These are phyloP conservation scores for Myotis davidii DNA, from an alignment of 2,113 vertebrate species.

Conservation along the genomic window DNA sequence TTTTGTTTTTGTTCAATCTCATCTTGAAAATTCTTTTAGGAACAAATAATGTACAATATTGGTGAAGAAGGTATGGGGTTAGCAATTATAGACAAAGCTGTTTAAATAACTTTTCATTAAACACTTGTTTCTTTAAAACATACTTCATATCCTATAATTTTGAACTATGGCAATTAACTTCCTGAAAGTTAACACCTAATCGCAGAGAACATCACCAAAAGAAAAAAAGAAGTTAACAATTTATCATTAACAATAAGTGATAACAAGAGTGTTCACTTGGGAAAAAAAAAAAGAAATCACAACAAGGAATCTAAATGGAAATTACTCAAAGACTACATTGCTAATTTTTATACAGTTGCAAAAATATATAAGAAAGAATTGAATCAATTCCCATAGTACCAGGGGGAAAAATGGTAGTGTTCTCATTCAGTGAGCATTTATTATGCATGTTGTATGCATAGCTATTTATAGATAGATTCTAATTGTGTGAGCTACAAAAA, in stretches of 20 bases:
- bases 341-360: constrained; percentile 16
- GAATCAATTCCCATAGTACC: neutral
- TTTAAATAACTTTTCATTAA: neutral
- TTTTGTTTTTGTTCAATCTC: neutral
- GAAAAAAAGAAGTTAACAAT: constrained; percentile 44
- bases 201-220: neutral
- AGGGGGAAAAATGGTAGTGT: neutral
- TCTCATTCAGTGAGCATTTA: neutral
- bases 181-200: neutral
- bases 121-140: constrained; percentile 55
- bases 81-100: neutral
- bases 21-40: neutral
- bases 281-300: constrained; percentile 4
- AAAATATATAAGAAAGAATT: constrained; percentile 17
- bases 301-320: constrained; percentile 51
- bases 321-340: constrained; percentile 38
- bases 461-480: neutral
- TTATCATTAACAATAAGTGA: constrained; percentile 49
- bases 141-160: constrained; percentile 23
- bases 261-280: constrained; percentile 46
- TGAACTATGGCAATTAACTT: neutral
- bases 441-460: neutral
- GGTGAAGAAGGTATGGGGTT: neutral
- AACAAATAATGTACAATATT: neutral
- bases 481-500: neutral